These are phyloP conservation scores for Fringilla coelebs DNA, from an alignment of 2,797 vertebrate species.

Conservation along the genomic window DNA sequence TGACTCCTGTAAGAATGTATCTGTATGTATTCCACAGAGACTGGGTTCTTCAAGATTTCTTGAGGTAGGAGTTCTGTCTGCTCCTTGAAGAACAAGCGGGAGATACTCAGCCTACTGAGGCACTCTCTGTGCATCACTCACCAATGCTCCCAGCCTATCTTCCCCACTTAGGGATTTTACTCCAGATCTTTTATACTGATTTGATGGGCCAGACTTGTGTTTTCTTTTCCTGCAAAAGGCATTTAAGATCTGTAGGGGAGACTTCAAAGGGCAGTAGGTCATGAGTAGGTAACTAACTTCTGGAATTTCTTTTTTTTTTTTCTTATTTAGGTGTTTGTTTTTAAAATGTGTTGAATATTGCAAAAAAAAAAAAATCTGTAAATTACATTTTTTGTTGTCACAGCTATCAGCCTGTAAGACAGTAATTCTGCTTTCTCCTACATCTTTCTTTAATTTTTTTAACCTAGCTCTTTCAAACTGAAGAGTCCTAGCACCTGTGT, in stretches of 20 bases:
- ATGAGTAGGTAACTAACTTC: not conserved
- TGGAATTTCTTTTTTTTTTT: not conserved
- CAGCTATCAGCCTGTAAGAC: not conserved
- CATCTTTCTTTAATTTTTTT: not conserved
- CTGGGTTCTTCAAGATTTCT: not conserved
- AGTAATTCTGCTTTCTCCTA: not conserved
- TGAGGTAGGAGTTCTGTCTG: not conserved
- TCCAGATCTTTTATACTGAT: not conserved
- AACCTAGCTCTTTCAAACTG: not conserved
- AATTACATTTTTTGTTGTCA: not conserved
- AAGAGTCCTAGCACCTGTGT: not conserved
- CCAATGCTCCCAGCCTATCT: fast-evolving
- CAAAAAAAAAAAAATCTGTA: not conserved
- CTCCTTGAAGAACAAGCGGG: not conserved
- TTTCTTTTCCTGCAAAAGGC: not conserved
- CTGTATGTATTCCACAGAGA: not conserved
- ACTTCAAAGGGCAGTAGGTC: not conserved
- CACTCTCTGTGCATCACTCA: fast-evolving
- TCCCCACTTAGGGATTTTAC: not conserved
- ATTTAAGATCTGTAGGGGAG: not conserved
- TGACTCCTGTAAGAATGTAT: not conserved
- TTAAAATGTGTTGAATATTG: not conserved
- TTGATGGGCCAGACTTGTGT: not conserved
- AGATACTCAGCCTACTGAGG: not conserved
- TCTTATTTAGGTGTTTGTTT: not conserved